phyloP scores from a whole-genome alignment of 2,113 vertebrate genomes.

The Podocnemis expansa region DNA sequence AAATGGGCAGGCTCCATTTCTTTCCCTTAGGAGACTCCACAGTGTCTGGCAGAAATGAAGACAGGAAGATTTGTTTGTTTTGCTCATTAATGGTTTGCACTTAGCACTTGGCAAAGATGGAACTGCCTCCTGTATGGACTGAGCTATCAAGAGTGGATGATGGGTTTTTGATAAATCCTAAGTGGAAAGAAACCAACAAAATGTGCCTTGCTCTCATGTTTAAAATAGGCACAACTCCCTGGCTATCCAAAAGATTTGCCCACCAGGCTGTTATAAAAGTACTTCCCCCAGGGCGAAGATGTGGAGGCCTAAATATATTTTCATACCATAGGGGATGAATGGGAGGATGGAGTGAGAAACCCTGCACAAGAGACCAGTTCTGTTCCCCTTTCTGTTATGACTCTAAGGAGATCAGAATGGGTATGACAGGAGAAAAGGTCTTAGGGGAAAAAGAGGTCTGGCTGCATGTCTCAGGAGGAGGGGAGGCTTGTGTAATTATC shows the following conservation, averaged over 20 bases:
- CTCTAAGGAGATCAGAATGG: neutral
- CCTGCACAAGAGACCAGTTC: neutral
- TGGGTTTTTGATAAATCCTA: neutral
- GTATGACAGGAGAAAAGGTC: neutral
- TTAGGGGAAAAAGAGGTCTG: neutral
- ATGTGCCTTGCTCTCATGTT: neutral
- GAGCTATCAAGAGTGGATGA: slow-evolving; percentile 15
- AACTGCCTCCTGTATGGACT: neutral
- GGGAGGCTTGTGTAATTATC: neutral
- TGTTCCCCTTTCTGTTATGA: neutral
- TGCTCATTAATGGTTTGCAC: slow-evolving; percentile 8
- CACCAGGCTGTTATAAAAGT: neutral
- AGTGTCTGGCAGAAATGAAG: neutral
- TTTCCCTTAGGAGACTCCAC: slow-evolving; percentile 20
- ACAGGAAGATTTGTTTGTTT: slow-evolving; percentile 24
- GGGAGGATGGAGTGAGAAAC: neutral
- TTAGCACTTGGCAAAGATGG: neutral
- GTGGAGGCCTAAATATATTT: neutral
- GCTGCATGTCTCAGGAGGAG: neutral
- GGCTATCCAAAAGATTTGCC: neutral
- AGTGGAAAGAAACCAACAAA: neutral
- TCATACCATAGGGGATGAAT: neutral
- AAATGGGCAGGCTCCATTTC: neutral
- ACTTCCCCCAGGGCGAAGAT: neutral
- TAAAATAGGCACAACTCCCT: neutral